Conservation (phyloP, 2,797 vertebrate genomes). For the Pseudomugil gertrudae region DNA sequence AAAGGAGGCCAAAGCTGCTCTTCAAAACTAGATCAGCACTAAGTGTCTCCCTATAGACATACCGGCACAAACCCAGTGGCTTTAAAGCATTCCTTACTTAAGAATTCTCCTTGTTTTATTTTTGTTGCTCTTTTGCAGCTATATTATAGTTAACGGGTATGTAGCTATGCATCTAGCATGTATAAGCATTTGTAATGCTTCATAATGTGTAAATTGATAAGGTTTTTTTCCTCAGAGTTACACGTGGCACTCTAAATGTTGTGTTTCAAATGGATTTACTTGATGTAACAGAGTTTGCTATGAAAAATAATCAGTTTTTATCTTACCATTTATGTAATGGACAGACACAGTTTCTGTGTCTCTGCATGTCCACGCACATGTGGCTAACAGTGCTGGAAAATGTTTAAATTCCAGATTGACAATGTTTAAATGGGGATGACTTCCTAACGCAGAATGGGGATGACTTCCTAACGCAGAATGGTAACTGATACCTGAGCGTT, state of each 20-base stretch:
- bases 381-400: background rate
- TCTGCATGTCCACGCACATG: background rate
- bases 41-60: constrained; percentile 69
- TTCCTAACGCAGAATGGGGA: no score
- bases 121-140: background rate
- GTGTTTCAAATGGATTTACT: background rate
- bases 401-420: background rate
- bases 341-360: background rate
- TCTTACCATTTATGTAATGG: background rate
- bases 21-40: constrained; percentile 73
- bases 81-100: constrained; percentile 16
- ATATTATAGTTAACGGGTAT: background rate
- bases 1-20: constrained; percentile 76
- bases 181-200: background rate
- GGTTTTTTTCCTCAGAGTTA: background rate
- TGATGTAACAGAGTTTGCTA: background rate
- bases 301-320: background rate
- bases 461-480: background rate
- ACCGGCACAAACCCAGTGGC: constrained; percentile 45
- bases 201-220: background rate
- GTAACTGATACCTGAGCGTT: background rate
- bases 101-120: constrained; percentile 6
- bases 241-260: background rate
- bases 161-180: background rate
- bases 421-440: background rate